Evolutionary conservation across 1,140 invertebrate species (phyloP).

Genomic region (Orchestia grillus): DNA sequence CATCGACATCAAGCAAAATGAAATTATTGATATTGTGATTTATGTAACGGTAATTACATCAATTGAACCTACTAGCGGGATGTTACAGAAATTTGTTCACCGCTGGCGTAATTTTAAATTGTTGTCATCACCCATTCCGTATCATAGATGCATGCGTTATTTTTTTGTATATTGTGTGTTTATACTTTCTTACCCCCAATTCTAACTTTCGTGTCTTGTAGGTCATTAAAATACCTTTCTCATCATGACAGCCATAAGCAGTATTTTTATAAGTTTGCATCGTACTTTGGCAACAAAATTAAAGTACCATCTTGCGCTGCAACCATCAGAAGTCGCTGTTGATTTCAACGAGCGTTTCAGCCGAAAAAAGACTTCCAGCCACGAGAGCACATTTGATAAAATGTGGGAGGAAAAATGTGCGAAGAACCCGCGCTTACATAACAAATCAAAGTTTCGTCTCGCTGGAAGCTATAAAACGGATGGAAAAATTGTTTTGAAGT

Average conservation of each 20-base stretch:
- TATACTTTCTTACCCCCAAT: neutral
- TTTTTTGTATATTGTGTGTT: neutral
- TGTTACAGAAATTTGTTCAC: neutral
- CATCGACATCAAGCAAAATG: neutral
- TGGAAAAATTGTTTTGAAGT: neutral
- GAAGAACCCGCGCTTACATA: neutral
- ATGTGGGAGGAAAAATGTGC: neutral
- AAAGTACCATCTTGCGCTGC: neutral
- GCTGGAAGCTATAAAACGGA: neutral
- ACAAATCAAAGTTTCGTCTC: slow-evolving; percentile 4
- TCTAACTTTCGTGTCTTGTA: neutral
- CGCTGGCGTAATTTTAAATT: neutral
- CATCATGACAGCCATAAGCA: neutral
- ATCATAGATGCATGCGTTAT: neutral
- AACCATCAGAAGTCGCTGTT: neutral
- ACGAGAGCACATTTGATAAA: neutral
- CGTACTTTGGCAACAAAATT: neutral
- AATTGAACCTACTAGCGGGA: neutral
- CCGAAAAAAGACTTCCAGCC: neutral
- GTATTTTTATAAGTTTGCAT: neutral
- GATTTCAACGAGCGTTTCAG: neutral
- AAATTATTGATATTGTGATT: neutral
- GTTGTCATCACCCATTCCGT: neutral
- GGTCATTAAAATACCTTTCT: neutral
- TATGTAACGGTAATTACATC: neutral